Conservation (phyloP, 2,888 invertebrate genomes). For the Drosophila picticornis region DNA sequence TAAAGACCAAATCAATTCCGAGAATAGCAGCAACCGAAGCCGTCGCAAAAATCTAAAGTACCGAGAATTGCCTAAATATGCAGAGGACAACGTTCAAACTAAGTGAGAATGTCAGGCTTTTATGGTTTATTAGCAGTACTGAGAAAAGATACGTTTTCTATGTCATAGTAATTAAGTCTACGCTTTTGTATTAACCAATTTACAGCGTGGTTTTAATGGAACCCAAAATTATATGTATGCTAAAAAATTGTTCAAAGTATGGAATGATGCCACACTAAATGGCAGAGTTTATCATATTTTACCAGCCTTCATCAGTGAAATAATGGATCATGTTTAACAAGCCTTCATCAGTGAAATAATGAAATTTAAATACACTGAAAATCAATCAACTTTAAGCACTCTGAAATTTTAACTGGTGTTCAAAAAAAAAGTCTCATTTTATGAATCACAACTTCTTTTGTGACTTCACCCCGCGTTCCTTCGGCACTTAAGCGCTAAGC, state of each 20-base stretch:
- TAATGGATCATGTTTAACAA: no score
- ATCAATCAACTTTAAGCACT: background rate
- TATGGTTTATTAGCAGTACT: background rate
- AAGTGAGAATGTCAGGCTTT: background rate
- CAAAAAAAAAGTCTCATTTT: background rate
- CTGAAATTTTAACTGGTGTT: background rate
- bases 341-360: background rate
- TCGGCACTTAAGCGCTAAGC: background rate
- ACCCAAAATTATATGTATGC: background rate
- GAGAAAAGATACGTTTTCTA: background rate
- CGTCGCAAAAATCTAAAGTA: background rate
- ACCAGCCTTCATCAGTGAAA: background rate
- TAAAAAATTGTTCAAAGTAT: background rate
- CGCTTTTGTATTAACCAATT: background rate
- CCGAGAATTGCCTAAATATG: background rate
- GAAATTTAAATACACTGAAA: background rate
- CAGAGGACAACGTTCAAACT: background rate
- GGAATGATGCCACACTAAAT: background rate
- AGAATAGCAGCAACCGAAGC: background rate
- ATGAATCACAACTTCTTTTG: constrained; percentile 14
- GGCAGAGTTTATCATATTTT: background rate
- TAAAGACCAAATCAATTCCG: background rate
- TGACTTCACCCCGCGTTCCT: background rate
- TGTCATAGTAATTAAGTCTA: background rate
- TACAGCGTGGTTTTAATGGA: background rate